Percentiles rank a stretch among this genome's conserved stretches.
Conservation (phyloP, 92 coral and sea anemone species). For the Epizoanthus ramosus region DNA sequence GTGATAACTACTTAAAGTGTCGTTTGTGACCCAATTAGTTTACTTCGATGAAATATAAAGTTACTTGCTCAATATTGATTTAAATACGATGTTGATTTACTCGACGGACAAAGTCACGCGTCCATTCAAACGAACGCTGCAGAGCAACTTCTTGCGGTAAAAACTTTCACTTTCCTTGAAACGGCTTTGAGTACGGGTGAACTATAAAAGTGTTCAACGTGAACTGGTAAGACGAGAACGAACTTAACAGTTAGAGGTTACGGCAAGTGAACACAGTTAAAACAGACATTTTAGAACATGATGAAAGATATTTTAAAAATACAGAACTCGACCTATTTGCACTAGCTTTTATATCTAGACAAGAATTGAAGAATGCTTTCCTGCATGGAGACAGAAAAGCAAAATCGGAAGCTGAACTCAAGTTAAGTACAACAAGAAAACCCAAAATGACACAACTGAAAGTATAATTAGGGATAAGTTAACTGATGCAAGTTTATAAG, state of each 20-base stretch:
- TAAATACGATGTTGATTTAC: background rate
- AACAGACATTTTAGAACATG: constrained; percentile 14
- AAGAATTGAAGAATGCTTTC: background rate
- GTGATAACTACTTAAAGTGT: constrained; percentile 27
- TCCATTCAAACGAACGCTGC: background rate
- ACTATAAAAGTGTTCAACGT: background rate
- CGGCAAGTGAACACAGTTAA: background rate
- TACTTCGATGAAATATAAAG: constrained; percentile 29
- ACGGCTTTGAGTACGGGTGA: background rate
- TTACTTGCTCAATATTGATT: constrained; percentile 37
- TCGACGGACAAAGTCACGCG: constrained; percentile 25
- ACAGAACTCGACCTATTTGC: background rate
- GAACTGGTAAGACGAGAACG: constrained; percentile 1
- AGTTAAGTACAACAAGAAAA: background rate
- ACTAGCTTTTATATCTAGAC: background rate
- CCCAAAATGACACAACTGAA: background rate
- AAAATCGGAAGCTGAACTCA: background rate
- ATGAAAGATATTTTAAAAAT: constrained; percentile 20
- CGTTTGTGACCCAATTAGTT: constrained; percentile 43
- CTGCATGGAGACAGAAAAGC: background rate
- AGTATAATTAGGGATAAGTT: background rate
- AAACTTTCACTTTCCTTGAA: background rate
- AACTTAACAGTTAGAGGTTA: constrained; percentile 10
- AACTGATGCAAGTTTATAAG: background rate
- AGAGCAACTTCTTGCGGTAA: background rate